A percentile compares a stretch with the other conserved stretches of the same genome.
Conservation (phyloP, 2,888 invertebrate genomes). For the Drosophila helvetica region DNA sequence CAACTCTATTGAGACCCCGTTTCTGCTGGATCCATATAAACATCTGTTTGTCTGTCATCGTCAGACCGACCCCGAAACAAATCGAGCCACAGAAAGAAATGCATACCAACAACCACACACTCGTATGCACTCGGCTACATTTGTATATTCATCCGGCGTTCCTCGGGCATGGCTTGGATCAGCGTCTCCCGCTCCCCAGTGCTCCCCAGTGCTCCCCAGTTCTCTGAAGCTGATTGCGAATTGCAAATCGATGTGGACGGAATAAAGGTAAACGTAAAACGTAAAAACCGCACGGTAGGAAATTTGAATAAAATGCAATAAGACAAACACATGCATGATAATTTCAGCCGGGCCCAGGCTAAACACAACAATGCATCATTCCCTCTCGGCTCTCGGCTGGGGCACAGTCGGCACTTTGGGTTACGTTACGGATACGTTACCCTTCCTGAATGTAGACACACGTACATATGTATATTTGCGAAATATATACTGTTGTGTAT, state of each 20-base stretch:
- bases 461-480: conserved; percentile 11
- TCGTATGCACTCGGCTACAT: conserved; percentile 9
- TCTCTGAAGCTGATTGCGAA: conserved; percentile 74
- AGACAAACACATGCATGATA: conserved; percentile 77
- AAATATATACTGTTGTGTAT: conserved; percentile 33
- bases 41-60: conserved; percentile 45
- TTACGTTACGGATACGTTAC: conserved; percentile 16
- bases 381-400: conserved; percentile 56
- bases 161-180: conserved; percentile 25
- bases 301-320: conserved; percentile 80
- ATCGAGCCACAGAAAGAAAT: conserved; percentile 15
- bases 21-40: background rate
- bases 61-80: conserved; percentile 10
- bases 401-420: conserved; percentile 75
- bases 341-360: conserved; percentile 60
- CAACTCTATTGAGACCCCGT: conserved; percentile 44
- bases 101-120: conserved; percentile 1
- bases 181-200: conserved; percentile 11
- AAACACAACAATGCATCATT: conserved; percentile 37
- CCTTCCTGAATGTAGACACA: conserved; percentile 6
- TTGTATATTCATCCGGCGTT: conserved; percentile 47
- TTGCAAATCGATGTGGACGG: conserved; percentile 75
- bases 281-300: conserved; percentile 79
- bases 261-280: conserved; percentile 53
- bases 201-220: conserved; percentile 4